Evolutionary conservation across 2,797 vertebrate species (phyloP), one percentile per base, ranked within the genome.

Genomic region (Esox masquinongy): DNA sequence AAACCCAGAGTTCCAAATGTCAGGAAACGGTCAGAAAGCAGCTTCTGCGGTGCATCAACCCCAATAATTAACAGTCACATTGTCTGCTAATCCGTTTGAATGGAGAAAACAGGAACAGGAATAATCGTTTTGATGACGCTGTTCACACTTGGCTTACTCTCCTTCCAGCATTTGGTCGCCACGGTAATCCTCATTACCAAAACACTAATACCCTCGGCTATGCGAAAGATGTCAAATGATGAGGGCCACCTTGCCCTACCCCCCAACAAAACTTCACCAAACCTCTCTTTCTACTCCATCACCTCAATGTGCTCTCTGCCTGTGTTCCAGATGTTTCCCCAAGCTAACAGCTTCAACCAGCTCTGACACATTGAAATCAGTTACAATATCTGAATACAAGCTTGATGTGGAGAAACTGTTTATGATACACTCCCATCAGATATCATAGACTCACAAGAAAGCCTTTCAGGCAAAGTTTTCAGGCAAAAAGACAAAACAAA

Each of bases 1-100:
- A 17, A 14, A 64, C 72, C 14, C 36, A 77, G 73, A 76, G 82
- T 43, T 47, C 26, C 53, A 15, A 68, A 34, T 26, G 79, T 74
- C 77, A 77, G 39, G 84, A 82, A 86, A 83, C 75, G 76, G 79
- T 80, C 81, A 72, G 50, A 82, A 73, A 90, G 83, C 74, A 77
- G 82, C 77, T 80, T 79, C 82, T 81, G 83, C 80, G 17, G 70
- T 76, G 69, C 76, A 80, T 87, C 86, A 56, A 56, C 91, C 94
- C 91, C 92, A 69, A 79, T 84, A 83, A 90, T 89, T 83, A 43
- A 92, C 88, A 91, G 88, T 86, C 86, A 84, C 88, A 91, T 92
- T 92, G 91, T 93, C 74, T 83, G 80, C 66, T 91, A 92, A 93
- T 93, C 91, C 91, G 78, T 87, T 89, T 91, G 91, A 93, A 93